phyloP scores from a whole-genome alignment of 2,797 vertebrate species.

The Poeciliopsis presidionis region DNA sequence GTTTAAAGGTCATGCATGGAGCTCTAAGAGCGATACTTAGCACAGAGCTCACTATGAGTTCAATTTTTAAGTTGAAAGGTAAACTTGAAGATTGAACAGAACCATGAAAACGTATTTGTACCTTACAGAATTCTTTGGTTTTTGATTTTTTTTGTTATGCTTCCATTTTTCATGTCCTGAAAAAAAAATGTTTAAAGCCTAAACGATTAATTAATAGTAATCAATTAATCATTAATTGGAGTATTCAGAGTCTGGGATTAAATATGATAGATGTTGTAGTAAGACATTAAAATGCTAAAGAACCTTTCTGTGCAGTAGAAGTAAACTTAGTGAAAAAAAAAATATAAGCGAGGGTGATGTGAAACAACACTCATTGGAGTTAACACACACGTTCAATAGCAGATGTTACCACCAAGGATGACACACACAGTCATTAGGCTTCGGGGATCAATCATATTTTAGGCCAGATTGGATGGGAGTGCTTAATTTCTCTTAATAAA shows the following conservation, averaged over 20 bases:
- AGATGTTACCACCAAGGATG: neutral
- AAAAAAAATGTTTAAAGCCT: too few species aligned
- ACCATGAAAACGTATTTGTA: neutral
- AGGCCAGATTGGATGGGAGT: neutral
- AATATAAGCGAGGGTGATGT: neutral
- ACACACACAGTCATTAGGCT: neutral
- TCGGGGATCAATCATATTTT: neutral
- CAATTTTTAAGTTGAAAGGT: slow-evolving; percentile 41
- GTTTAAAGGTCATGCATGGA: slow-evolving; percentile 60
- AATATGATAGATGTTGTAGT: neutral
- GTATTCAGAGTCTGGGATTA: neutral
- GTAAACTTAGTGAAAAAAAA: neutral
- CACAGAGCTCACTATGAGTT: slow-evolving; percentile 35
- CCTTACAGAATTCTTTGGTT: neutral
- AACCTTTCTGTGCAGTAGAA: neutral
- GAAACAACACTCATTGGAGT: neutral
- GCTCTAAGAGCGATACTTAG: slow-evolving; percentile 35
- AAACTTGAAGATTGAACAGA: neutral
- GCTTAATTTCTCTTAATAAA: neutral
- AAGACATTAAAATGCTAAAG: neutral
- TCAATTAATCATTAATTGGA: too few species aligned
- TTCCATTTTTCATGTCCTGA: neutral
- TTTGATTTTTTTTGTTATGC: neutral
- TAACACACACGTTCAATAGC: neutral
- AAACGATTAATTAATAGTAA: too few species aligned